A percentile compares a stretch with the other conserved stretches of the same genome.
phyloP scores from a whole-genome alignment of 2,888 invertebrate species.

The Dioctria linearis region DNA sequence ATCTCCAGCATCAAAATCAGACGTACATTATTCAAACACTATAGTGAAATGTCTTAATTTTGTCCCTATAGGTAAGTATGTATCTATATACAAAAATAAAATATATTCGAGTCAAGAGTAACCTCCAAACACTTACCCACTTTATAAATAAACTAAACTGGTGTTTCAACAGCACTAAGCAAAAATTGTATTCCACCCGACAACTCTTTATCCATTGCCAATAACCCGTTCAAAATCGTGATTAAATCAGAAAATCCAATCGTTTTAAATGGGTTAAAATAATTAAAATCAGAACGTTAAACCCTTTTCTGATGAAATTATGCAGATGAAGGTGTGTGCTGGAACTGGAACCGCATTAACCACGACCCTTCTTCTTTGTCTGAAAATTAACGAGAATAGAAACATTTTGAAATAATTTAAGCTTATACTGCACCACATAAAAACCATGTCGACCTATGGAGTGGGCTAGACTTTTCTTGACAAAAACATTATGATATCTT shows the following conservation, averaged over 20 bases:
- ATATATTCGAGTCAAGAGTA: no score
- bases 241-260: conserved; percentile 47
- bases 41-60: no score
- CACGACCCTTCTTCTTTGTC: conserved; percentile 17
- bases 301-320: conserved; percentile 40
- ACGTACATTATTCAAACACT: no score
- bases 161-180: no score
- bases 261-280: conserved; percentile 40
- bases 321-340: conserved; percentile 35
- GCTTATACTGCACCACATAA: conserved; percentile 29
- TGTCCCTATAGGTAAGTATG: no score
- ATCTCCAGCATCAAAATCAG: no score
- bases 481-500: conserved; percentile 28
- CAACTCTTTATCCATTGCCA: neutral
- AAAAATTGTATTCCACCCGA: no score
- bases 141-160: no score
- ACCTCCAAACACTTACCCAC: no score
- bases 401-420: conserved; percentile 45
- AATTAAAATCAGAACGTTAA: conserved; percentile 49
- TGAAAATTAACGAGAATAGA: conserved; percentile 41
- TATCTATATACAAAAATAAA: no score
- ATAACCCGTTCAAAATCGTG: conserved; percentile 27
- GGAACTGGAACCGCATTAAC: conserved; percentile 15
- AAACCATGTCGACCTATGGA: neutral
- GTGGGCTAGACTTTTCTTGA: neutral